Evolutionary conservation across 1,140 invertebrate species (phyloP), one percentile per base, ranked within the genome.

Genomic region (Papilio aristodemus): DNA sequence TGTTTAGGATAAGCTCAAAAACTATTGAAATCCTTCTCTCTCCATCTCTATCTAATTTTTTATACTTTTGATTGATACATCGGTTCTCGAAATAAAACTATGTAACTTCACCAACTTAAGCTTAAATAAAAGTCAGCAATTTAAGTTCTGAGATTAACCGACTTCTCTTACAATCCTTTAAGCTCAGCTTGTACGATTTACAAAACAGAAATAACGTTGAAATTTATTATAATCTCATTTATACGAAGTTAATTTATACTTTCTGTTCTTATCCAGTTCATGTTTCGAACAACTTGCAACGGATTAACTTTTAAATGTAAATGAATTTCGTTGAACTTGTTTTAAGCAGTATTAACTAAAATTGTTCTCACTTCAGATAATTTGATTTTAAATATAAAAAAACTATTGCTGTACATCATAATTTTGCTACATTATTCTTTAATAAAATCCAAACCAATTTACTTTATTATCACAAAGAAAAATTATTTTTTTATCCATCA

Each of bases 201-300:
- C 46, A 22, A 54, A 54, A 54, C 4, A 54, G 46, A 54, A 25
- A 25, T 22, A 54, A 10, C 17, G 19, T 54, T 54, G 13, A 54
- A 54, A 54, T 54, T 25, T 54, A 54, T 54, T 22, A 54, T 54
- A 54, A 25, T 22, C 46, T 54, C 10, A 25, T 54, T 54, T 54
- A 54, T 54, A 54, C 17, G 46, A 54, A 25, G 46, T 54, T 54
- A 54, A 54, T 54, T 22, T 54, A 54, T 54, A 54, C 46, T 54
- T 54, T 54, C 46, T 22, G 17, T 54, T 22, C 46, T 54, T 54
- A 22, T 54, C 46, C 46, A 54, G 46, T 54, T 22, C 46, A 54
- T 54, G 46, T 54, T 19, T 54, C 17, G 46, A 54, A 54, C 43
- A 46, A 46, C 46, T 54, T 54, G 46, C 10, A 54, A 1, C 46